Percentiles rank a stretch among this genome's conserved stretches.
phyloP scores from a whole-genome alignment of 1,140 invertebrate genomes.

The Eubasilissa regina region DNA sequence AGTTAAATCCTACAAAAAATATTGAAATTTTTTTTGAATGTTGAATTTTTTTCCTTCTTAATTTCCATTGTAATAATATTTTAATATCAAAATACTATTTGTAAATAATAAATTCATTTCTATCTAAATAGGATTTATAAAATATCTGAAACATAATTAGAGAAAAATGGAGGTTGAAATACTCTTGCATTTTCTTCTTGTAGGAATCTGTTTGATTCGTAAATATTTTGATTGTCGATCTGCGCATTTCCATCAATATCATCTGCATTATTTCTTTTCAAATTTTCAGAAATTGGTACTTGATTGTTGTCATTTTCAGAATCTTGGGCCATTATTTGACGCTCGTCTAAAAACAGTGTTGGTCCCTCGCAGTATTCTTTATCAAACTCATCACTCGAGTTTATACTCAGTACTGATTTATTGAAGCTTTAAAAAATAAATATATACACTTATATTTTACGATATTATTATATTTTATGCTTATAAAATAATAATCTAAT shows the following conservation, averaged over 20 bases:
- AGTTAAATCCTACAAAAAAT: no score
- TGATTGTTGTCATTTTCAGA: background rate
- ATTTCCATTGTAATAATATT: no score
- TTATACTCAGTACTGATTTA: slow-evolving; percentile 39
- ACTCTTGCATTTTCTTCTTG: background rate
- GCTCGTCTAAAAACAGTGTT: background rate
- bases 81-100: no score
- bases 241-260: no score
- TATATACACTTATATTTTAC: no score
- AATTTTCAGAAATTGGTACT: slow-evolving; percentile 3
- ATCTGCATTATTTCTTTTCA: background rate
- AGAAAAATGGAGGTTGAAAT: background rate
- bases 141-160: slow-evolving; percentile 7
- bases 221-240: background rate
- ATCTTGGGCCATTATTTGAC: background rate
- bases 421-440: slow-evolving; percentile 32
- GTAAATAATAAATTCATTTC: no score
- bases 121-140: background rate
- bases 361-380: slow-evolving; percentile 29
- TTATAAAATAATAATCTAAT: no score
- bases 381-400: slow-evolving; percentile 23
- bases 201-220: background rate
- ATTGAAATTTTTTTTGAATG: no score
- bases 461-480: no score
- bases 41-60: no score